Conservation (phyloP, 2,888 invertebrate species). For the Diarsia mendica region DNA sequence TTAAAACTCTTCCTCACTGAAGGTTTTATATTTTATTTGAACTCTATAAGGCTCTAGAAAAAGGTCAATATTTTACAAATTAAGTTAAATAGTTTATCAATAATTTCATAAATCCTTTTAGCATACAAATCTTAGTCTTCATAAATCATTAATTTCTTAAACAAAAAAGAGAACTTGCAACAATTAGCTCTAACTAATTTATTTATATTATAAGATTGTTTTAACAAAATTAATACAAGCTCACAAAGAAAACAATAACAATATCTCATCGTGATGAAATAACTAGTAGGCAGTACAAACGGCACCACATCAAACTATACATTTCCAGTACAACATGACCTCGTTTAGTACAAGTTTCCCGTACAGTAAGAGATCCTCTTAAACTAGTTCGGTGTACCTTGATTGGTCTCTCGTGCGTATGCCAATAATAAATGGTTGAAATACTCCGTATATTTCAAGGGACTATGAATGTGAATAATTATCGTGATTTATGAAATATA, state of each 20-base stretch:
- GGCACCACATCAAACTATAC: no score
- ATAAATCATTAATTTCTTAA: no score
- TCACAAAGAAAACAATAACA: background rate
- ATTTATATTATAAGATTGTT: background rate
- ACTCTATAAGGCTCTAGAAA: background rate
- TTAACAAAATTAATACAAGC: background rate
- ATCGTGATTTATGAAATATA: constrained; percentile 26
- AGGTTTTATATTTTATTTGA: no score
- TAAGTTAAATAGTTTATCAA: background rate
- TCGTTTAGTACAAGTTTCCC: background rate
- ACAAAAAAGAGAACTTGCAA: no score
- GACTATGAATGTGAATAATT: constrained; percentile 29
- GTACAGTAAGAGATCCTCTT: background rate
- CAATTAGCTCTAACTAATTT: background rate
- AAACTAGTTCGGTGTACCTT: no score
- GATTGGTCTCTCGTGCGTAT: background rate
- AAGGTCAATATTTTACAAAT: background rate
- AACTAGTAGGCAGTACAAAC: background rate
- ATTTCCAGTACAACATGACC: background rate
- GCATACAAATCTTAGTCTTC: background rate
- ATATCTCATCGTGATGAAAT: constrained; percentile 15
- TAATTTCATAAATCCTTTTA: background rate
- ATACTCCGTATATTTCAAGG: constrained; percentile 21
- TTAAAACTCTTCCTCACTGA: background rate
- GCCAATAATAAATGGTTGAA: constrained; percentile 25